These are phyloP conservation scores for Neotragus pygmaeus DNA, from an alignment of 2,113 vertebrate genomes.

Conservation along the genomic window DNA sequence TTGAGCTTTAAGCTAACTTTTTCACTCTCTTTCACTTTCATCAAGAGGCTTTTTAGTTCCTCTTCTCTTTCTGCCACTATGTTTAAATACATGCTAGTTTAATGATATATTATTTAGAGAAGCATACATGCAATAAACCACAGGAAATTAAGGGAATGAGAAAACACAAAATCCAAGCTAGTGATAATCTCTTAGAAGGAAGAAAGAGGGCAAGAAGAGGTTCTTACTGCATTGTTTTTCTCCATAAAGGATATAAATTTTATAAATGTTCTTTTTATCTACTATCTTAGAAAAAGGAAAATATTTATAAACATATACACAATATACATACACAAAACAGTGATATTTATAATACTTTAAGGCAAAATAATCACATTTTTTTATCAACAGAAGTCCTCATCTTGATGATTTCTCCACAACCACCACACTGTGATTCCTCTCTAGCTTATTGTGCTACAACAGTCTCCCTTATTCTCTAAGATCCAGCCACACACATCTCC, in stretches of 20 bases:
- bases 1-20: no score
- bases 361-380: not conserved
- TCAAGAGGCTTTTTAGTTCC: no score
- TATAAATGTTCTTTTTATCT: not conserved
- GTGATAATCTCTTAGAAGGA: not conserved
- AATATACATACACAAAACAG: not conserved
- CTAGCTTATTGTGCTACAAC: not conserved
- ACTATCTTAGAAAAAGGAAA: conserved; percentile 8
- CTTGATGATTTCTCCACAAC: not conserved
- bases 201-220: not conserved
- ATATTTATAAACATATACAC: not conserved
- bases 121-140: not conserved
- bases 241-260: not conserved
- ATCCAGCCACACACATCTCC: not conserved
- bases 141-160: not conserved
- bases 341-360: not conserved
- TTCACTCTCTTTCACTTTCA: no score
- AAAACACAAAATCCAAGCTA: not conserved
- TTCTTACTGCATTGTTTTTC: not conserved
- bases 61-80: not conserved
- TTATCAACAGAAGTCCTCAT: not conserved
- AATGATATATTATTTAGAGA: not conserved
- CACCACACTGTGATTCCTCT: not conserved
- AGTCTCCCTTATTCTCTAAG: not conserved
- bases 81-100: not conserved